Conservation (phyloP, 2,113 vertebrate species). For the Oophaga pumilio region DNA sequence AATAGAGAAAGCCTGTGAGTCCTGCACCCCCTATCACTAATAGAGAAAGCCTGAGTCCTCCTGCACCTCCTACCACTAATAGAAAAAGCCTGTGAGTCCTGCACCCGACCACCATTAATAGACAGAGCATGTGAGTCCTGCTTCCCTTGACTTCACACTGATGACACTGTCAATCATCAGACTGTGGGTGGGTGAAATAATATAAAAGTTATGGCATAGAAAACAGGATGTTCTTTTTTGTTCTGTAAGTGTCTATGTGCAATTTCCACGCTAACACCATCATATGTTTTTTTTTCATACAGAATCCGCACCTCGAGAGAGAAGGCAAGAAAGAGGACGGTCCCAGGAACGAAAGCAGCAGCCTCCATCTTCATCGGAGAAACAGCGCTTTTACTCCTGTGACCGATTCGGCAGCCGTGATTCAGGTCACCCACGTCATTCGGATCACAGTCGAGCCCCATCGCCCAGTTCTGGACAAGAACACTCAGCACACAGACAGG, state of each 20-base stretch:
- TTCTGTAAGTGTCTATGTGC: neutral
- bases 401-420: conserved; percentile 91
- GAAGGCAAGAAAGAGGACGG: conserved; percentile 81
- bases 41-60: too few species aligned
- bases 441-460: conserved; percentile 81
- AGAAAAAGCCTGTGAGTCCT: too few species aligned
- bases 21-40: neutral
- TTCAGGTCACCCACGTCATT: conserved; percentile 79
- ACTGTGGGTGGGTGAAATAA: neutral
- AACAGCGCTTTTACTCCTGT: conserved; percentile 95
- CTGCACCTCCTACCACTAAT: too few species aligned
- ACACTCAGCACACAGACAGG: conserved; percentile 82
- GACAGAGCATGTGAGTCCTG: too few species aligned
- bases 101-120: too few species aligned
- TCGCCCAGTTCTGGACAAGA: conserved; percentile 78
- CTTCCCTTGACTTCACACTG: too few species aligned
- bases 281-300: conserved; percentile 58
- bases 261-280: conserved; percentile 7
- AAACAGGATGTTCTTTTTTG: neutral
- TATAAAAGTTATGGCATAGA: neutral
- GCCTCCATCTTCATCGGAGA: conserved; percentile 85
- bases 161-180: neutral
- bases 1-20: neutral
- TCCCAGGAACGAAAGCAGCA: conserved; percentile 93
- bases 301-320: conserved; percentile 71